A percentile compares a stretch with the other conserved stretches of the same genome.
Conservation (phyloP, 37 sponge, comb jelly and placozoan species). For the Halisarca cf. caerulea region DNA sequence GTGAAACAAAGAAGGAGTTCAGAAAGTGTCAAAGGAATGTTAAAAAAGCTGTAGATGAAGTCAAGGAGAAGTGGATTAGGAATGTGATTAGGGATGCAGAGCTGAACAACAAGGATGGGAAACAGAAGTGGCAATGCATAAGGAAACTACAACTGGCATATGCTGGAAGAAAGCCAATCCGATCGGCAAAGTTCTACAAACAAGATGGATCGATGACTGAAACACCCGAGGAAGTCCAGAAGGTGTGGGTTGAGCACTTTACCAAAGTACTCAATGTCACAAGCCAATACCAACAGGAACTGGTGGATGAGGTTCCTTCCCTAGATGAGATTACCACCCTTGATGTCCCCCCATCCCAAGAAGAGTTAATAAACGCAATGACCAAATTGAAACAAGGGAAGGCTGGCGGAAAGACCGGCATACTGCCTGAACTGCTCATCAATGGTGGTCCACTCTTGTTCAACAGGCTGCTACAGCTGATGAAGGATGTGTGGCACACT, state of each 20-base stretch:
- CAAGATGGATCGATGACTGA: conserved; percentile 31
- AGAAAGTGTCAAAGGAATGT: not conserved
- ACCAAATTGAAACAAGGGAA: conserved; percentile 40
- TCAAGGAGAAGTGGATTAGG: not conserved
- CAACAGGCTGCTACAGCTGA: conserved; percentile 27
- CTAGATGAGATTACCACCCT: not conserved
- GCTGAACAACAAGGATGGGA: conserved; percentile 34
- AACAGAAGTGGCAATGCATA: conserved; percentile 13
- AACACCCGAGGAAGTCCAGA: conserved; percentile 17
- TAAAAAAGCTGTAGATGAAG: conserved; percentile 22
- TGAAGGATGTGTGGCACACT: not conserved
- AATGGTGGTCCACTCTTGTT: conserved; percentile 30
- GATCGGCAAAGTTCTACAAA: conserved; percentile 17
- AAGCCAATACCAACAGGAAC: not conserved
- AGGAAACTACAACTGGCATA: conserved; percentile 35
- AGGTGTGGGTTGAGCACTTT: conserved; percentile 41
- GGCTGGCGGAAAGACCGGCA: conserved; percentile 37
- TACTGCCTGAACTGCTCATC: conserved; percentile 28
- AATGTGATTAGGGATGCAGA: conserved; percentile 11
- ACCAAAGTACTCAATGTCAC: not conserved
- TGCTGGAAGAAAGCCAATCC: conserved; percentile 20
- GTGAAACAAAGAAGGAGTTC: not conserved
- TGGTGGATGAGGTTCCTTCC: not conserved
- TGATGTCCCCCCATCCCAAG: conserved; percentile 36
- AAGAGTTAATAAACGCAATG: conserved; percentile 23